Evolutionary conservation across 2,113 vertebrate species (phyloP).

Genomic region (Telmatochromis brichardi): DNA sequence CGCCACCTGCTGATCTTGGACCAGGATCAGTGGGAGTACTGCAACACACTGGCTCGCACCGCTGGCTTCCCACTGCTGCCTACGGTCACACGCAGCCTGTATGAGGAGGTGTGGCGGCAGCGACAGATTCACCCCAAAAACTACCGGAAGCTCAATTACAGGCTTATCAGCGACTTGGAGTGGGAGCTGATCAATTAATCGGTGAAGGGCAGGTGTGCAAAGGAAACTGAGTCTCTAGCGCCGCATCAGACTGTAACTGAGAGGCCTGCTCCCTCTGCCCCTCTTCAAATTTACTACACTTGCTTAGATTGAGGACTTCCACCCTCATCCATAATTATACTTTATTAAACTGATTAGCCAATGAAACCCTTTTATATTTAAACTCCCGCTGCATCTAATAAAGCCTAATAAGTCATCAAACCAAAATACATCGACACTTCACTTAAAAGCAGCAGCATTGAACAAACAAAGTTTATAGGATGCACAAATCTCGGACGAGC

Average conservation of each 20-base stretch:
- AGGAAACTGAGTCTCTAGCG: no score
- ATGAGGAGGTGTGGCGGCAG: slow-evolving; percentile 53
- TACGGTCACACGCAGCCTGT: slow-evolving; percentile 46
- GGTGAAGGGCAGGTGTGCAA: not conserved
- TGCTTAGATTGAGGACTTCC: not conserved
- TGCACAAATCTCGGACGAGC: not conserved
- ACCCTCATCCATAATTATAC: not conserved
- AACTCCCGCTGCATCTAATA: not conserved
- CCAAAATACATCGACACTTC: not conserved
- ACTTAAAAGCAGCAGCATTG: not conserved
- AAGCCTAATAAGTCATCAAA: not conserved
- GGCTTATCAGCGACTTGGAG: slow-evolving; percentile 42
- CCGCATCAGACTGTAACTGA: not conserved
- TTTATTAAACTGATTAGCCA: not conserved
- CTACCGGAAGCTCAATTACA: slow-evolving; percentile 62
- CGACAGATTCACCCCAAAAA: slow-evolving; percentile 22
- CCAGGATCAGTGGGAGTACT: slow-evolving; percentile 66
- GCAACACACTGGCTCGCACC: slow-evolving; percentile 15
- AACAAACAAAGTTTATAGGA: not conserved
- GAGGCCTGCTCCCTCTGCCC: no score
- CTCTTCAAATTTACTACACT: not conserved
- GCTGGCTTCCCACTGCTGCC: slow-evolving; percentile 43
- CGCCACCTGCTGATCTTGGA: slow-evolving; percentile 56
- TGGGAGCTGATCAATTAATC: slow-evolving; percentile 40
- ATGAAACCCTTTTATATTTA: not conserved